Evolutionary conservation across 2,888 invertebrate species (phyloP).

Genomic region (Thalpophila matura): DNA sequence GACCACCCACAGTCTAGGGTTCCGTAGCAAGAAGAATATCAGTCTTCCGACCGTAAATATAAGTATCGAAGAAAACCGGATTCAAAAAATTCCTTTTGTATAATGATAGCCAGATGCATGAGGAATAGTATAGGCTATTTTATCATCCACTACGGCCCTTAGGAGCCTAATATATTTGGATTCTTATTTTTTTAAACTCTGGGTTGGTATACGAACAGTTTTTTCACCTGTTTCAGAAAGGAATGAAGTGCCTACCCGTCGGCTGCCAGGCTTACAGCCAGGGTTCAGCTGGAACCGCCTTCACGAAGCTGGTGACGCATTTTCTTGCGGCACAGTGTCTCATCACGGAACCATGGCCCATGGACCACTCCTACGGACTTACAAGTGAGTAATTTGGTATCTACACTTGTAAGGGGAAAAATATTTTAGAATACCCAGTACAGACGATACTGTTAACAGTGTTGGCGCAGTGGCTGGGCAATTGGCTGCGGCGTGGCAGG

Average conservation of each 20-base stretch:
- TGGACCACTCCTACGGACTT: conserved; percentile 74
- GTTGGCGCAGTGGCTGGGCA: no score
- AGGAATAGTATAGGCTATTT: no score
- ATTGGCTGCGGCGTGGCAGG: no score
- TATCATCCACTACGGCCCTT: no score
- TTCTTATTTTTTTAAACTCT: neutral
- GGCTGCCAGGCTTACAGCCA: conserved; percentile 70
- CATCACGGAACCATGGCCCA: conserved; percentile 80
- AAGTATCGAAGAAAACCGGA: no score
- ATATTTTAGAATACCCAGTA: neutral
- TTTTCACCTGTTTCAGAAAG: conserved; percentile 42
- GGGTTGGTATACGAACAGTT: neutral
- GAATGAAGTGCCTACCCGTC: conserved; percentile 74
- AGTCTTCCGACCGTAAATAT: no score
- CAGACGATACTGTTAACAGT: no score
- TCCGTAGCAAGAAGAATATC: no score
- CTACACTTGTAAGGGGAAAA: neutral
- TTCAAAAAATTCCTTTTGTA: no score
- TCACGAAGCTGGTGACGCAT: conserved; percentile 78
- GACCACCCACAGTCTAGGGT: no score
- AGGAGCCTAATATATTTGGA: no score
- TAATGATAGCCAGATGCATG: no score
- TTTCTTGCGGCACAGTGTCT: conserved; percentile 82
- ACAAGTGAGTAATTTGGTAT: conserved; percentile 68
- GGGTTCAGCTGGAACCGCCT: conserved; percentile 76